These are phyloP conservation scores for Heteromyza rotundicornis DNA, from an alignment of 2,888 invertebrate genomes.

Conservation along the genomic window DNA sequence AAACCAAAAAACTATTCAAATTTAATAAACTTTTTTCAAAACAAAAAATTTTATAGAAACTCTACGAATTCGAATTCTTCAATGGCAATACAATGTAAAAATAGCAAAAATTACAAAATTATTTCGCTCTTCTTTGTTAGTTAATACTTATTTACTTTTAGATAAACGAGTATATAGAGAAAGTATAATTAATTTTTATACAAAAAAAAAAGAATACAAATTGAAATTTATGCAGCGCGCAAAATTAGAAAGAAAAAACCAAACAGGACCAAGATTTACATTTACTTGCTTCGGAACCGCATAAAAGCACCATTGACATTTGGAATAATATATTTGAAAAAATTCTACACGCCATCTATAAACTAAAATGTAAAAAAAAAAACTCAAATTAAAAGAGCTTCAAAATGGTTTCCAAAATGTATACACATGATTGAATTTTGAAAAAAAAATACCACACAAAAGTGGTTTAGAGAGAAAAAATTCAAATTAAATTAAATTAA, in stretches of 20 bases:
- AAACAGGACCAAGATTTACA: conserved; percentile 1
- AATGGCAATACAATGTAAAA: no score
- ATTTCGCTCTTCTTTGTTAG: no score
- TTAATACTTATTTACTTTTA: background rate
- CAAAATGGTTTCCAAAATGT: background rate
- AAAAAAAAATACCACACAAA: conserved; percentile 41
- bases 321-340: background rate
- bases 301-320: background rate
- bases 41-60: no score
- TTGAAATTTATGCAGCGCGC: background rate
- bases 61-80: no score
- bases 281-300: conserved; percentile 19
- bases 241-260: background rate
- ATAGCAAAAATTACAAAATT: no score
- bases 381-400: conserved; percentile 5
- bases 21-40: background rate
- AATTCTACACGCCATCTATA: background rate
- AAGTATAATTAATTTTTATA: background rate
- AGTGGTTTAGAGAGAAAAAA: conserved; percentile 12
- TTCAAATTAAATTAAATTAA: conserved; percentile 15
- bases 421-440: background rate
- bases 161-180: background rate
- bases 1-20: background rate
- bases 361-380: background rate
- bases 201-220: no score